These are phyloP conservation scores for Tachysurus vachellii DNA, from an alignment of 2,113 vertebrate species.

Conservation along the genomic window DNA sequence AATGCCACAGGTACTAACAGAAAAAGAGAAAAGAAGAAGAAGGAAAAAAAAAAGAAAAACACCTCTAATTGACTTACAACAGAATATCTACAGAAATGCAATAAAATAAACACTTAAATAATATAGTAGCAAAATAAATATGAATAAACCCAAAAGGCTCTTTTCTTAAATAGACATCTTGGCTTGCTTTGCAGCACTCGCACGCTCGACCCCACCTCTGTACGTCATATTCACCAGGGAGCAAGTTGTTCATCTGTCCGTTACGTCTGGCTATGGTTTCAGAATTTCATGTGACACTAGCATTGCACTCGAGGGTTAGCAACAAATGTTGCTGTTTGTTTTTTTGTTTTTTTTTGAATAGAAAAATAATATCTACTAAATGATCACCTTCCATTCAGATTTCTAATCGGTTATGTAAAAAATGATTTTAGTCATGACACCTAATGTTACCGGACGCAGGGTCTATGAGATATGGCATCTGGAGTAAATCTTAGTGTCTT, in stretches of 20 bases:
- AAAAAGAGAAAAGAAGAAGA: slow-evolving; percentile 27
- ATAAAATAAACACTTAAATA: slow-evolving; percentile 79
- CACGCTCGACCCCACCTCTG: slow-evolving; percentile 59
- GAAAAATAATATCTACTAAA: slow-evolving; percentile 36
- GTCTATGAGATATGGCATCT: slow-evolving; percentile 39
- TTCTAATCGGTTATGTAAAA: slow-evolving; percentile 22
- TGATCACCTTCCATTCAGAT: slow-evolving; percentile 5
- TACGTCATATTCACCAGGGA: slow-evolving; percentile 68
- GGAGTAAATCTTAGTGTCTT: slow-evolving; percentile 37
- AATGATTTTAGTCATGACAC: slow-evolving; percentile 20
- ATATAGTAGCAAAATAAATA: slow-evolving; percentile 84
- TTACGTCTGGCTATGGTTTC: slow-evolving; percentile 50
- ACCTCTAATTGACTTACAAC: slow-evolving; percentile 52
- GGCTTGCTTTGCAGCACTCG: slow-evolving; percentile 58
- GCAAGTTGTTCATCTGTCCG: slow-evolving; percentile 66
- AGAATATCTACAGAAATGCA: slow-evolving; percentile 72
- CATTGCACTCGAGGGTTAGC: slow-evolving; percentile 39
- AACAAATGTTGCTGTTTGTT: slow-evolving; percentile 10
- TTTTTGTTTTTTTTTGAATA: slow-evolving; percentile 15
- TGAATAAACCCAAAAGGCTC: slow-evolving; percentile 74
- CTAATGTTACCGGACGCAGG: slow-evolving; percentile 35
- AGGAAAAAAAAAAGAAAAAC: slow-evolving; percentile 55
- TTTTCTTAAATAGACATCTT: slow-evolving; percentile 77
- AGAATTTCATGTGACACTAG: slow-evolving; percentile 29
- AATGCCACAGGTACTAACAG: slow-evolving; percentile 61